Base-by-base conservation (phyloP, 2,797 vertebrate genomes). In the Muscicapa striata region DNA sequence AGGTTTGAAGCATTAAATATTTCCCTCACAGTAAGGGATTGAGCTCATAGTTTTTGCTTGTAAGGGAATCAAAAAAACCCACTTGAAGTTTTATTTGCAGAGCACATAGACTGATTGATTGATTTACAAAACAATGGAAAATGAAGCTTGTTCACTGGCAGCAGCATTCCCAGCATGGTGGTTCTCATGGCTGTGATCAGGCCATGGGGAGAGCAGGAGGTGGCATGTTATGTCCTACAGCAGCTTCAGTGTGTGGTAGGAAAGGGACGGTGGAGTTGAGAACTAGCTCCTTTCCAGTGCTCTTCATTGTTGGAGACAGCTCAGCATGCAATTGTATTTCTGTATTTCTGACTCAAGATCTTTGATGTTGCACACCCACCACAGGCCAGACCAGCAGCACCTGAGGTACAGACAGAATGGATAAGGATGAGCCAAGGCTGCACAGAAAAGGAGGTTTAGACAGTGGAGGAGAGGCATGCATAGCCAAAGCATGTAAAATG, bases 141-240 rank as follows among this genome's bases (percentile, higher is more conserved):
- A 40, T 18, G 62, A 20, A 17, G 30, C 23, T 34, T 4, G 40
- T 58, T 46, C 17, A 1, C 36, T 30, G 36, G 27, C 62, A 67
- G 30, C 49, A 2, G 29, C 2, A 4, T n/a, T 17, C 36, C 16
- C 13, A 4, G 59, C 6, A 10, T 1, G 0, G 13, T n/a, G 62
- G 6, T 21, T 43, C 36, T 68, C 6, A 0, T 12, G 51, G 85
- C 62, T 75, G 43, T 24, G 36, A 29, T 48, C 34, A 19, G 41
- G 16, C n/a, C 27, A 5, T 1, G 1, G 10, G 26, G 40, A 68
- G 29, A 32, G 41, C 77, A 68, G 61, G 32, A 77, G 34, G 41
- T n/a, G 43, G 26, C 27, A 49, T 38, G 15, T 48, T 34, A 5
- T 62, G 49, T 52, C 46, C 55, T 26, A 2, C 4, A 5, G 43